These are phyloP conservation scores for Acridotheres tristis DNA, from an alignment of 2,797 vertebrate genomes.

Conservation along the genomic window DNA sequence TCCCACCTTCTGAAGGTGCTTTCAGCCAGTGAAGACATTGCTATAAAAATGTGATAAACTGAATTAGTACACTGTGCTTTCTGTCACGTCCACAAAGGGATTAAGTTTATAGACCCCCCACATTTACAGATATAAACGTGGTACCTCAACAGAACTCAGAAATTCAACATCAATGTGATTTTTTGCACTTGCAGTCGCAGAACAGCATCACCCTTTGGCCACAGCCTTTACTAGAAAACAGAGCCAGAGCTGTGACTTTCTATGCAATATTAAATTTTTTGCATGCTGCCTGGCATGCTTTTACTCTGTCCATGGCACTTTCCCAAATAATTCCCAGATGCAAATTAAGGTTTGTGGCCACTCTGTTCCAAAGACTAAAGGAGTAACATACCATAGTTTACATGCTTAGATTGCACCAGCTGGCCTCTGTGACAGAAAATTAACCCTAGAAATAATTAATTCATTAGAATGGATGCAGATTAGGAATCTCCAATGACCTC, in stretches of 20 bases:
- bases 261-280: neutral
- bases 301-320: neutral
- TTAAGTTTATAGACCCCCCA: fast-evolving
- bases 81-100: neutral
- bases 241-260: neutral
- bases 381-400: neutral
- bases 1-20: neutral
- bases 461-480: neutral
- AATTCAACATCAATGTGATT: neutral
- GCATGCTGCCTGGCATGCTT: neutral
- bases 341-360: neutral
- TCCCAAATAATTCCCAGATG: neutral
- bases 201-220: neutral
- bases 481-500: neutral
- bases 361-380: neutral
- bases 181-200: neutral
- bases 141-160: neutral
- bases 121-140: neutral
- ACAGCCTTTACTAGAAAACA: neutral
- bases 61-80: neutral
- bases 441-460: neutral
- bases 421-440: neutral
- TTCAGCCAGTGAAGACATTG: neutral
- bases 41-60: neutral
- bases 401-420: neutral